These are phyloP conservation scores for Chauna torquata DNA, from an alignment of 2,113 vertebrate species.

Conservation along the genomic window DNA sequence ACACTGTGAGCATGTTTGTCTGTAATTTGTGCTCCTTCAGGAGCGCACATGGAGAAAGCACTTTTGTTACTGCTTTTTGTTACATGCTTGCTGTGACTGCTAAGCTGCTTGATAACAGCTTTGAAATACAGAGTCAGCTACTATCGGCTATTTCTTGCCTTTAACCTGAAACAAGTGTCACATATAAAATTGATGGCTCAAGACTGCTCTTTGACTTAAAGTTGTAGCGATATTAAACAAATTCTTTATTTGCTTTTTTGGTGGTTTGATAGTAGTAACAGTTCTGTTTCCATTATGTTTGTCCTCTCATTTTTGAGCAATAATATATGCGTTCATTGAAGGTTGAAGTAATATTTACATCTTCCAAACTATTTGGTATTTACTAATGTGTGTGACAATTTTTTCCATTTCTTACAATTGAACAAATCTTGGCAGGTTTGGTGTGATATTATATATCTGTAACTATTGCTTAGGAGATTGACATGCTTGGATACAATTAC, in stretches of 20 bases:
- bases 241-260: neutral
- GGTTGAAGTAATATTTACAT: neutral
- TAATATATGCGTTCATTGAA: neutral
- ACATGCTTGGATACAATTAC: neutral
- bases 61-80: neutral
- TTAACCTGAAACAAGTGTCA: neutral
- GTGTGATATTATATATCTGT: neutral
- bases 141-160: neutral
- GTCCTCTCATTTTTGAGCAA: neutral
- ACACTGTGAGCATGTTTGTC: neutral
- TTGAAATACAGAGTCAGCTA: neutral
- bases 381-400: neutral
- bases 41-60: neutral
- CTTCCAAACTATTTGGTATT: neutral
- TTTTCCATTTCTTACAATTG: neutral
- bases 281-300: neutral
- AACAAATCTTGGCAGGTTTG: neutral
- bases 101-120: neutral
- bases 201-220: neutral
- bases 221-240: neutral
- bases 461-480: neutral
- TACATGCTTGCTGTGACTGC: neutral
- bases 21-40: neutral
- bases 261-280: neutral
- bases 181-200: neutral